A percentile compares a stretch with the other conserved stretches of the same genome.
Conservation (phyloP, 2,113 vertebrate genomes). For the Xyliphius kryptos region DNA sequence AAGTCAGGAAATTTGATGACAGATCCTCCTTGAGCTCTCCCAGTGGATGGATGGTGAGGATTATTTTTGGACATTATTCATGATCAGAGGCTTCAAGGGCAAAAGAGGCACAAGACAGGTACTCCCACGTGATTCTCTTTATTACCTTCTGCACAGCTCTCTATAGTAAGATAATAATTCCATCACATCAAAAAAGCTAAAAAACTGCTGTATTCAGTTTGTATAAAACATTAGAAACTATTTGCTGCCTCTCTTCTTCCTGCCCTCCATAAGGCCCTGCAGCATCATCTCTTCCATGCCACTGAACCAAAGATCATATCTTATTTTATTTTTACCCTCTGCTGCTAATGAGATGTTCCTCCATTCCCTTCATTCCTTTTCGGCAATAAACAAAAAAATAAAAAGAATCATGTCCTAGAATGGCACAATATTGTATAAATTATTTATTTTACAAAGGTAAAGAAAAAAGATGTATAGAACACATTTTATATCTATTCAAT, state of each 20-base stretch:
- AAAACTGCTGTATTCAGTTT: not conserved
- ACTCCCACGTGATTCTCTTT: no score
- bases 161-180: no score
- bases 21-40: constrained; percentile 18
- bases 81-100: constrained; percentile 18
- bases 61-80: constrained; percentile 25
- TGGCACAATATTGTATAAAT: no score
- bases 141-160: no score
- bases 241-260: not conserved
- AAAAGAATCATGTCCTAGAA: no score
- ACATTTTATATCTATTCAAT: no score
- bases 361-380: constrained; percentile 34
- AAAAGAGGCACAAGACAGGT: not conserved
- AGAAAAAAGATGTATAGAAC: no score
- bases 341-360: constrained; percentile 49
- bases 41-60: constrained; percentile 10
- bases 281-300: constrained; percentile 55
- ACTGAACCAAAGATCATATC: constrained; percentile 45
- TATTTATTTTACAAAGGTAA: no score
- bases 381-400: constrained; percentile 19
- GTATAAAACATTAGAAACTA: constrained; percentile 1
- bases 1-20: not conserved
- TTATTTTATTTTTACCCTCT: constrained; percentile 35
- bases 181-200: no score
- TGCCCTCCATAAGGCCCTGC: constrained; percentile 18